Conservation (phyloP, 23 tunicate genomes). For the Styela plicata region DNA sequence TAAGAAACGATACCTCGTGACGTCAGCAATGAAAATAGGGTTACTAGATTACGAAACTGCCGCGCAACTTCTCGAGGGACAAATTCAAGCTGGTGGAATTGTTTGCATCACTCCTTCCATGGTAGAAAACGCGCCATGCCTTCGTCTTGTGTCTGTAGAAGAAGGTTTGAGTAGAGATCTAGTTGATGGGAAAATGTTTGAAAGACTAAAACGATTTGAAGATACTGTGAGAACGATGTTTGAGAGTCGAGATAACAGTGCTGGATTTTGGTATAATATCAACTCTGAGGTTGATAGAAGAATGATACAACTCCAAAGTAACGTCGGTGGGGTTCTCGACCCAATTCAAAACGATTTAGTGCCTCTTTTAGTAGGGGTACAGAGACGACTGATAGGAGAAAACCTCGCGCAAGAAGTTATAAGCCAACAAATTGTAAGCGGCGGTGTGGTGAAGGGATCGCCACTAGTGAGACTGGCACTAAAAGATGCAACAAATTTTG, state of each 20-base stretch:
- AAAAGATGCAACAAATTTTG: constrained; percentile 1
- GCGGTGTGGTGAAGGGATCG: constrained; percentile 6
- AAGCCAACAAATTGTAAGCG: constrained; percentile 21
- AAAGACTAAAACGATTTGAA: constrained; percentile 13
- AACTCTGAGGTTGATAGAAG: not conserved
- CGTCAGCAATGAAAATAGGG: constrained; percentile 45
- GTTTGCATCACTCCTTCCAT: not conserved
- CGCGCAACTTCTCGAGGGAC: constrained; percentile 20
- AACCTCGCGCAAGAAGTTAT: constrained; percentile 7
- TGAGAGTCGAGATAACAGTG: not conserved
- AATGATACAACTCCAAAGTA: constrained; percentile 22
- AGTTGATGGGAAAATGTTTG: constrained; percentile 19
- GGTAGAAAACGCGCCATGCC: constrained; percentile 6
- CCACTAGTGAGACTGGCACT: constrained; percentile 9
- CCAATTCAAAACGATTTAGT: not conserved
- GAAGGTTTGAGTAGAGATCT: constrained; percentile 8
- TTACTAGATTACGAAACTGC: constrained; percentile 49
- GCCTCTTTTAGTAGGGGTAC: constrained; percentile 1
- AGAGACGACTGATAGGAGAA: constrained; percentile 1
- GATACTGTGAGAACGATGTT: not conserved
- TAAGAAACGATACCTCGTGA: constrained; percentile 43
- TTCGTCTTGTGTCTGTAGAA: constrained; percentile 7
- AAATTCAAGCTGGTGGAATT: constrained; percentile 27
- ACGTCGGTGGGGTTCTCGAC: constrained; percentile 21
- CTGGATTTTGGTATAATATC: not conserved